Percentiles rank a stretch among this genome's conserved stretches.
phyloP scores from a whole-genome alignment of 2,888 invertebrate species.

The Hyposoter dolosus region DNA sequence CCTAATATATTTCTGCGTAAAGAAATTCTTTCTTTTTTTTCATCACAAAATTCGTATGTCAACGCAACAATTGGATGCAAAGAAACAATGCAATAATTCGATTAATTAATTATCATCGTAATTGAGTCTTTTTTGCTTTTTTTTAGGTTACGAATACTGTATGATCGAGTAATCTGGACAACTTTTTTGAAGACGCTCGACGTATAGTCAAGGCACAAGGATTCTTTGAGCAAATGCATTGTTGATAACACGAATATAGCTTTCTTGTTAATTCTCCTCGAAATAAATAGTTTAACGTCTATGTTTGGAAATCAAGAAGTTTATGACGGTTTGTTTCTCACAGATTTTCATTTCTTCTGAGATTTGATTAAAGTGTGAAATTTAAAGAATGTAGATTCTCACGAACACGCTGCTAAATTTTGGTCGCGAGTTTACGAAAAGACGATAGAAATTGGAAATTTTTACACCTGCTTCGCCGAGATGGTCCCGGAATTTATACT shows the following conservation, averaged over 20 bases:
- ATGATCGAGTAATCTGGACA: conserved; percentile 65
- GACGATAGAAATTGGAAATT: too few relatives aligned
- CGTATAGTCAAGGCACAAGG: background rate
- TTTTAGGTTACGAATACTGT: conserved; percentile 72
- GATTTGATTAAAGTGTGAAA: too few relatives aligned
- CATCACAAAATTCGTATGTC: too few relatives aligned
- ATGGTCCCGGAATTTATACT: background rate
- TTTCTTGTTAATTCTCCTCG: background rate
- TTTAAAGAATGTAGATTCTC: too few relatives aligned
- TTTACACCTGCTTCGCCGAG: too few relatives aligned
- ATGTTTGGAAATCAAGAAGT: background rate
- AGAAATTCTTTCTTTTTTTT: background rate
- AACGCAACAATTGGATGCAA: too few relatives aligned
- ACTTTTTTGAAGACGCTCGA: background rate
- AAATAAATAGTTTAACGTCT: background rate
- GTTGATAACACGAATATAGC: background rate
- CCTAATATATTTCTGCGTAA: background rate
- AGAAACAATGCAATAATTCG: too few relatives aligned
- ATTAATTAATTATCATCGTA: background rate
- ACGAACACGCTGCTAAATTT: too few relatives aligned
- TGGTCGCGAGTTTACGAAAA: too few relatives aligned
- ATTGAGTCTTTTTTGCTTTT: conserved; percentile 23
- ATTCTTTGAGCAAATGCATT: background rate
- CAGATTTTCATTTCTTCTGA: background rate
- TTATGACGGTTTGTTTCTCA: background rate